Evolutionary conservation across 1,140 invertebrate genomes (phyloP).

Genomic region (Bombus soroeensis): DNA sequence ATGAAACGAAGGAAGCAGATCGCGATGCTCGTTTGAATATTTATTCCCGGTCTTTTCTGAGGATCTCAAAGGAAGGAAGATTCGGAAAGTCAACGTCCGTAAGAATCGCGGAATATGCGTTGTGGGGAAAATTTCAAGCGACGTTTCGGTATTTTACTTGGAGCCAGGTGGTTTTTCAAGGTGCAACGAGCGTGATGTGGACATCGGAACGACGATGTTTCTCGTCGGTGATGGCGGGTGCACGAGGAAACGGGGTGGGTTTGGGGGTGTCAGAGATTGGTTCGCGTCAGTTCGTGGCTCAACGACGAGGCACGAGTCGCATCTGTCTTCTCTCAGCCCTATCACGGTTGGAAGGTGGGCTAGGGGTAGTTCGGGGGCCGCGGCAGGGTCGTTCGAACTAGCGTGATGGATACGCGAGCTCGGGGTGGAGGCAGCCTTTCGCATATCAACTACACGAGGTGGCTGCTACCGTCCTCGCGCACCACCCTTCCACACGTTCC

Average conservation of each 20-base stretch:
- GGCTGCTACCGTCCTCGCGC: slow-evolving; percentile 6
- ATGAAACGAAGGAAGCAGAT: background rate
- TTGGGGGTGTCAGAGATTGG: slow-evolving; percentile 59
- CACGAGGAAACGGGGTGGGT: slow-evolving; percentile 38
- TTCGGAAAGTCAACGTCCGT: too few species aligned
- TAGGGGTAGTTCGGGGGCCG: background rate
- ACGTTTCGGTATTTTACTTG: background rate
- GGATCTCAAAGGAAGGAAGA: too few species aligned
- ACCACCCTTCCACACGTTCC: slow-evolving; percentile 43
- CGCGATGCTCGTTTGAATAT: background rate
- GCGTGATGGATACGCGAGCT: slow-evolving; percentile 79
- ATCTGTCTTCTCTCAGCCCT: slow-evolving; percentile 73
- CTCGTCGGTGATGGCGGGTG: slow-evolving; percentile 26
- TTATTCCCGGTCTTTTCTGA: background rate
- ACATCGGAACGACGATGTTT: background rate
- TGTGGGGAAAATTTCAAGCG: background rate
- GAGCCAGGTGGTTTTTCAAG: background rate
- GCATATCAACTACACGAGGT: slow-evolving; percentile 74
- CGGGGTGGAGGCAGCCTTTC: slow-evolving; percentile 67
- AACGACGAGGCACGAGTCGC: slow-evolving; percentile 73
- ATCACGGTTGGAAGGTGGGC: slow-evolving; percentile 38
- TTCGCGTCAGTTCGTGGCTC: slow-evolving; percentile 78
- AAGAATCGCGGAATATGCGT: background rate
- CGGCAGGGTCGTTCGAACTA: slow-evolving; percentile 52
- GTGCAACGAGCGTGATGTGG: background rate